A percentile compares a stretch with the other conserved stretches of the same genome.
These are phyloP conservation scores for Notamacropus eugenii DNA, from an alignment of 2,797 vertebrate genomes.

Conservation along the genomic window DNA sequence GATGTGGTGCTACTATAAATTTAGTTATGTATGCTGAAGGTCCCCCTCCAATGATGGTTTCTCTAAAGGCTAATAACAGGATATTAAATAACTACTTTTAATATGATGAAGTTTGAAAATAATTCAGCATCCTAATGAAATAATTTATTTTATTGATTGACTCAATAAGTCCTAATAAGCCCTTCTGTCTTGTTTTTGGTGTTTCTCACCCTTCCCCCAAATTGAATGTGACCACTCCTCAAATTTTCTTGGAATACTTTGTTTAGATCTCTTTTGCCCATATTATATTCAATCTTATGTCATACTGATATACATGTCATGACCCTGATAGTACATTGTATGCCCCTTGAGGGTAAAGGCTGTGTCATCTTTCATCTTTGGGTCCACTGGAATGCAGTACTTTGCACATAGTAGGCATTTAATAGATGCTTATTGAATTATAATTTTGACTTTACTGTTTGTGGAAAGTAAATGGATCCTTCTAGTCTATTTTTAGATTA, in stretches of 20 bases:
- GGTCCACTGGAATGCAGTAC: neutral
- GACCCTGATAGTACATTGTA: neutral
- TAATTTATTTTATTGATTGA: neutral
- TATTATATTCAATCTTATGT: neutral
- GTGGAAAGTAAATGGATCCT: conserved; percentile 35
- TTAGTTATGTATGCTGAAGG: neutral
- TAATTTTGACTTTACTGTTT: conserved; percentile 11
- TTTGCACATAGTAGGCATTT: neutral
- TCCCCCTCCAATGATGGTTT: neutral
- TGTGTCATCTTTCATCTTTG: neutral
- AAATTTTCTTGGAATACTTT: neutral
- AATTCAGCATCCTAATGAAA: neutral
- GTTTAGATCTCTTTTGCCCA: neutral
- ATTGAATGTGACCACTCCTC: neutral
- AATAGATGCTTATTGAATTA: neutral
- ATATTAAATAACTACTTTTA: conserved; percentile 47
- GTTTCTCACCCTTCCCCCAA: neutral
- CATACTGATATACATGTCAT: neutral
- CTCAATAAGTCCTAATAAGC: neutral
- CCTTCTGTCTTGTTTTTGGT: conserved; percentile 22
- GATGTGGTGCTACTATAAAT: neutral
- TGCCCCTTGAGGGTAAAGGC: neutral
- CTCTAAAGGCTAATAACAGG: conserved; percentile 2
- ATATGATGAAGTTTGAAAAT: conserved; percentile 17
- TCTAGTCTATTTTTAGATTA: neutral